Percentiles rank a stretch among this genome's conserved stretches.
phyloP scores from a whole-genome alignment of 2,113 vertebrate species.

The Mormyrus iriodes region DNA sequence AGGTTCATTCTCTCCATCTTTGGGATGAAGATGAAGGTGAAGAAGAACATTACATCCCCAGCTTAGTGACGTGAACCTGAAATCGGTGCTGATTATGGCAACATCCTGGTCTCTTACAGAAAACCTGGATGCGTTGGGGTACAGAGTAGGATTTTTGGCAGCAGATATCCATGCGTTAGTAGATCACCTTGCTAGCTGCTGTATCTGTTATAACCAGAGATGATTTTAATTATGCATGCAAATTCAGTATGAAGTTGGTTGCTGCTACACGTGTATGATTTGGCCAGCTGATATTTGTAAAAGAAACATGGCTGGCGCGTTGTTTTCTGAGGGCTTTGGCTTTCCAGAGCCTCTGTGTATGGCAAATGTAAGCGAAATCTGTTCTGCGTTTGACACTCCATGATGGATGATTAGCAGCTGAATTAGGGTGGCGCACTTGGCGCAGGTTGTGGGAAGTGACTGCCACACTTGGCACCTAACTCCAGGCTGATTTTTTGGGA shows the following conservation, averaged over 20 bases:
- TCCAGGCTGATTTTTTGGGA: neutral
- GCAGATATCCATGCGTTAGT: neutral
- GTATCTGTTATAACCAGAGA: neutral
- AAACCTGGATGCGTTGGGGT: neutral
- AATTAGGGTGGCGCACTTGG: neutral
- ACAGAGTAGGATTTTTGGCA: neutral
- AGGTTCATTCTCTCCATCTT: neutral
- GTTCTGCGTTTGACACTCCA: neutral
- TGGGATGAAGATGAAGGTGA: neutral
- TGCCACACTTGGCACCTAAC: neutral
- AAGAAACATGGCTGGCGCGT: neutral
- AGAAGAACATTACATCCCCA: neutral
- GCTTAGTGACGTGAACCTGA: neutral
- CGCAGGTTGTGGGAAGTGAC: neutral
- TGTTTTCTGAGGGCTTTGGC: neutral
- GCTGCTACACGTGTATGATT: neutral
- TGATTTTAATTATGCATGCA: neutral
- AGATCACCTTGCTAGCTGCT: neutral
- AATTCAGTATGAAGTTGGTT: neutral
- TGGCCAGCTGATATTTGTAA: neutral
- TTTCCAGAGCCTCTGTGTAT: neutral
- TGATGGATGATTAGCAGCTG: neutral
- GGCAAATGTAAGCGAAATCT: neutral
- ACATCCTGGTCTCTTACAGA: neutral
- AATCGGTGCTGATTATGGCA: neutral